A percentile compares a stretch with the other conserved stretches of the same genome.
phyloP scores from a whole-genome alignment of 2,888 invertebrate genomes.

The Diarsia brunnea region DNA sequence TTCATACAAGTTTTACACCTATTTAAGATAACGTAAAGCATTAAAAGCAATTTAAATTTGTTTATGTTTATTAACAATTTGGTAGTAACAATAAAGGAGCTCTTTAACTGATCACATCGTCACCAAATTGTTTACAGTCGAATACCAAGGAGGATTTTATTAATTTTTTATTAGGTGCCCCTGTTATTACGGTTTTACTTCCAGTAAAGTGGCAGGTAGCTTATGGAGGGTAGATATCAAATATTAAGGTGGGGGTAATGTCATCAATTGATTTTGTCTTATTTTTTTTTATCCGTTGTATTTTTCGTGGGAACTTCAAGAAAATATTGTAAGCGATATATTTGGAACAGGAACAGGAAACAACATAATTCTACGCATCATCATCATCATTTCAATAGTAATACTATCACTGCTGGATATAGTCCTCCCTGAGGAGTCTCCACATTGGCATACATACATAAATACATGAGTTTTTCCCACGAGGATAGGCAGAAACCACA shows the following conservation, averaged over 20 bases:
- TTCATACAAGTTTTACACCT: conserved; percentile 17
- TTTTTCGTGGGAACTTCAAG: background rate
- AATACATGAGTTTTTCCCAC: background rate
- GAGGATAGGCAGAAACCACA: too few species aligned
- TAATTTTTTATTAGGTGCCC: conserved; percentile 48
- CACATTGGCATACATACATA: background rate
- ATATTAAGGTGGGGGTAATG: background rate
- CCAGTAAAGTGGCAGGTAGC: conserved; percentile 38
- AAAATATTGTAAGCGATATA: background rate
- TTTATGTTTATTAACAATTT: conserved; percentile 49
- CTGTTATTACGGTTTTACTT: conserved; percentile 10
- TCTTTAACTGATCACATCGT: conserved; percentile 22
- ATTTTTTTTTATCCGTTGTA: background rate
- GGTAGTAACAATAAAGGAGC: conserved; percentile 29
- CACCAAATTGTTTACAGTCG: conserved; percentile 23
- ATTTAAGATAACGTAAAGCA: conserved; percentile 37
- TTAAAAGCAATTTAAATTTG: conserved; percentile 39
- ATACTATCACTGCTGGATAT: background rate
- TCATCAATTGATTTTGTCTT: background rate
- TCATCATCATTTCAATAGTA: background rate
- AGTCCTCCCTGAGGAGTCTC: background rate
- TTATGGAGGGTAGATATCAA: background rate
- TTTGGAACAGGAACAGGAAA: background rate
- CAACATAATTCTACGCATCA: background rate
- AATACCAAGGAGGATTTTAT: conserved; percentile 50